Base-by-base conservation (phyloP, 2,888 invertebrate species). In the Melipona beecheii region DNA sequence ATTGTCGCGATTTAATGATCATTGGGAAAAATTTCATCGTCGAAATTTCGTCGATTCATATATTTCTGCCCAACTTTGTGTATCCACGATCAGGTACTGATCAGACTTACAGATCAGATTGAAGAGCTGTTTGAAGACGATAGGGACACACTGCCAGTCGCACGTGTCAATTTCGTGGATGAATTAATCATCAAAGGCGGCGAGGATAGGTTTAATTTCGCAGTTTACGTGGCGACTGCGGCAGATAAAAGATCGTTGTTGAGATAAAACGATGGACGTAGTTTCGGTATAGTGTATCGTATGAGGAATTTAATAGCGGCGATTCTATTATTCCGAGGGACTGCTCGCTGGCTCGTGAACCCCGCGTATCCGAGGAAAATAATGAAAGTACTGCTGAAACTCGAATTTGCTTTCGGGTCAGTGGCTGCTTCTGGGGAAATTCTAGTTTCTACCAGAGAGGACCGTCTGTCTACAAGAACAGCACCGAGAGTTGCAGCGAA, bases 361-460 rank as follows among this genome's bases (percentile, higher is more conserved):
- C 17, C 0, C 27, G 0, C n/a, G n/a, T 4, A 15, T 27, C 21
- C 56, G 4, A 5, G 19, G 56, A 72, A 69, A 64, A 69, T 69
- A 52, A 72, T 66, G 79, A 49, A 78, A 79, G 72, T 62, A 24
- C 70, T 68, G 78, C 66, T n/a, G 78, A 36, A 36, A 81, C 66
- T 66, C 74, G 56, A 49, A 49, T 54, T 49, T 31, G 68, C 49
- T 81, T 73, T 56, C 66, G 73, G 72, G 60, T 78, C 72, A 73
- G 36, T 24, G 79, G 60, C 31, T 68, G 66, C 31, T 73, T n/a
- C 52, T 56, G 58, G 9, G 52, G 21, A 54, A 71, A 60, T 24
- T 52, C 56, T 56, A n/a, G 56, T 56, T 56, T 56, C 56, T 15
- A 4, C n/a, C 11, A 56, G 31, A 31, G 31, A 27, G 27, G 27